Evolutionary conservation across 2,113 vertebrate genomes (phyloP), one percentile per base, ranked within the genome.

Genomic region (Abramis brama): DNA sequence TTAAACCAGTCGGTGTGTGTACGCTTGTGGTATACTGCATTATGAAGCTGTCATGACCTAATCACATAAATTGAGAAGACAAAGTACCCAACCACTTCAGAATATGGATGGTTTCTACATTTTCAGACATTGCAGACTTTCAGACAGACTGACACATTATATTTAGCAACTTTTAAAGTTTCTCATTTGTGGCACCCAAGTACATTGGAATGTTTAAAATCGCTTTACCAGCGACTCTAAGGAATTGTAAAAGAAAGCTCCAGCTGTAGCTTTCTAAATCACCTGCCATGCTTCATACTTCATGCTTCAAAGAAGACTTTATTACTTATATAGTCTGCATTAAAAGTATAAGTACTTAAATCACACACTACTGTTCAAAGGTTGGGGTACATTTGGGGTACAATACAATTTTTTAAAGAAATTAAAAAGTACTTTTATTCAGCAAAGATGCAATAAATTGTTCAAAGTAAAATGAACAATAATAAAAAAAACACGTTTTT

Each of bases 21-120:
- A 45, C 47, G 50, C 68, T 66, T 57, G 79, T 73, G 12, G 55
- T 43, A 43, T 62, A 43, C 21, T 62, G 68, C 52, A 75, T 70
- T 80, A 86, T 79, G 25, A 88, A 86, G 55, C 45, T 88, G 71
- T 85, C 75, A 66, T 73, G 75, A 74, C 39, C 17, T 66, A 64
- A 71, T 76, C 76, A 68, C 12, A 55, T 30, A 85, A 57, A 23
- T 60, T 25, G 66, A 86, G 73, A 81, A 59, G 76, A 88, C 64
- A 84, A 84, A n/a, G 43, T 59, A 60, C 47, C 12, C 17, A 43
- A 74, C 43, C 71, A 77, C 23, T 80, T 76, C 82, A 66, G 52
- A n/a, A 47, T 27, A 82, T 68, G 59, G 17, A 39, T 74, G 84
- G 23, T 70, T 86, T 81, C 62, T 79, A 57, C 55, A 55, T 75